Evolutionary conservation across 2,888 invertebrate genomes (phyloP), one percentile per base, ranked within the genome.

Genomic region (Agrochola lychnidis): DNA sequence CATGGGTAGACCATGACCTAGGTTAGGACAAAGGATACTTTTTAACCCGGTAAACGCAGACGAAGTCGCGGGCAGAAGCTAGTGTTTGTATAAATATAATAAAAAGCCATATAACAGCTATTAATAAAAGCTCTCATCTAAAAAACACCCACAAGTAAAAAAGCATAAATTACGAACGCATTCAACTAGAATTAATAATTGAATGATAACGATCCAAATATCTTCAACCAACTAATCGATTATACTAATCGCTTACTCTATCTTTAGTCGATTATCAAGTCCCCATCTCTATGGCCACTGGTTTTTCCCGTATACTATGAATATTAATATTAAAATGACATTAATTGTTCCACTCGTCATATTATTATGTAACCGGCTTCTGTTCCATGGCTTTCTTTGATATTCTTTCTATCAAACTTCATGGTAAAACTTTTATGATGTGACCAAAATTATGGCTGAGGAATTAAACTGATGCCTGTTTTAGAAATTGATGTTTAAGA

Each of bases 291-390:
- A 87, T 53, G 14, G 53, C 40, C 70, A 83, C 79, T 76, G 86
- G 89, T 76, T 80, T 86, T 85, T 66, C 48, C 66, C 45, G 70
- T 57, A 59, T 69, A 73, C 61, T 78, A 84, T 84, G 80, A 78
- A 80, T 87, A 82, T 88, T 85, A 85, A 79, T 87, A 80, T 69
- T 73, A 68, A 72, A 76, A 87, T 73, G 85, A 84, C 87, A 84
- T 84, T 87, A 89, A 87, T 89, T 85, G 83, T 79, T 74, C 77
- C 73, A 84, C 87, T 91, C 91, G 91, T 92, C 90, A 88, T 92
- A n/a, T 51, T 9, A 48, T 0, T 51, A 90, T 87, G 91, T 90
- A 85, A 78, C 83, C 68, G 78, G 90, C 90, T 92, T 83, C 90
- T 84, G 91, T 88, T 79, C 87, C 70, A 77, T 70, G 62, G 72